These are phyloP conservation scores for Guaruba guarouba DNA, from an alignment of 2,113 vertebrate genomes.

Conservation along the genomic window DNA sequence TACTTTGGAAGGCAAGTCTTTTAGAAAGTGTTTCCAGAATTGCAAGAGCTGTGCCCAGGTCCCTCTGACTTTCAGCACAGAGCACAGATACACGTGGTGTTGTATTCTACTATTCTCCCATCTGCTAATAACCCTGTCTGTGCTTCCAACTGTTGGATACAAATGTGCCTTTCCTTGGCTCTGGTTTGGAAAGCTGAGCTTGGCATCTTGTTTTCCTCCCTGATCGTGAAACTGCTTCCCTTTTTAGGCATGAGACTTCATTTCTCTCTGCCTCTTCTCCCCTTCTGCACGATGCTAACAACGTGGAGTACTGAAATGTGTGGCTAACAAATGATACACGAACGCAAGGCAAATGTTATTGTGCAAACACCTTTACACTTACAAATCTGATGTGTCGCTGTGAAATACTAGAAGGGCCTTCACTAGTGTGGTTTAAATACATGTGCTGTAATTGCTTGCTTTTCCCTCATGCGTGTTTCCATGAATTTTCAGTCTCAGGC, in stretches of 20 bases:
- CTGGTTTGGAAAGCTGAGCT: neutral
- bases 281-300: fast-evolving
- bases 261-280: neutral
- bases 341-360: neutral
- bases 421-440: constrained; percentile 1
- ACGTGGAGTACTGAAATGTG: neutral
- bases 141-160: neutral
- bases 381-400: neutral
- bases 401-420: neutral
- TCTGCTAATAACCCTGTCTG: neutral
- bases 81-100: neutral
- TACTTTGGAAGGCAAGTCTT: neutral
- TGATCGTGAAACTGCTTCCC: neutral
- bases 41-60: neutral
- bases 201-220: neutral
- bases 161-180: neutral
- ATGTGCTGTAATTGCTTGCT: neutral
- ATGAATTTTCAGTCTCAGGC: neutral
- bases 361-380: constrained; percentile 17
- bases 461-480: neutral
- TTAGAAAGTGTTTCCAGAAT: neutral
- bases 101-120: neutral
- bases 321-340: neutral
- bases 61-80: neutral
- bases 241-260: neutral